phyloP scores from a whole-genome alignment of 2,888 invertebrate species.

The Drosophila koepferae region DNA sequence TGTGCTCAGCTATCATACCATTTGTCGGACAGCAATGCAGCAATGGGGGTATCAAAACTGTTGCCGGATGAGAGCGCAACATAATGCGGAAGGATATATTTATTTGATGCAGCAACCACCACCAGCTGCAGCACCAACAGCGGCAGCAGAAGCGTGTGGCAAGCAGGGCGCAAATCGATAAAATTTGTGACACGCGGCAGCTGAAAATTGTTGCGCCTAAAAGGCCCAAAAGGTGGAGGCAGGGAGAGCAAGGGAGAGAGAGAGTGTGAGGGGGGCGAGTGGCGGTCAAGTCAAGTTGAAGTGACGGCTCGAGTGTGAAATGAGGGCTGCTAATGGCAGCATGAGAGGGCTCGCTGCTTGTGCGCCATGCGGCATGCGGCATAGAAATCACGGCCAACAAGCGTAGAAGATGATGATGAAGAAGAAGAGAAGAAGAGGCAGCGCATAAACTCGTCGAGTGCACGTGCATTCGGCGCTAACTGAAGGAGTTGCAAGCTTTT shows the following conservation, averaged over 20 bases:
- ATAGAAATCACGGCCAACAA: constrained; percentile 66
- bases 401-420: neutral
- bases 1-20: neutral
- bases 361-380: constrained; percentile 31
- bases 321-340: constrained; percentile 76
- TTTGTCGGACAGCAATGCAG: neutral
- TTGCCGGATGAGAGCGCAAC: constrained; percentile 72
- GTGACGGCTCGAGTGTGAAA: constrained; percentile 69
- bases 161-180: constrained; percentile 59
- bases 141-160: constrained; percentile 9
- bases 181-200: constrained; percentile 79
- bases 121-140: constrained; percentile 37
- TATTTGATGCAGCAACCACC: constrained; percentile 69
- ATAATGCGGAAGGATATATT: constrained; percentile 81
- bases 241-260: neutral
- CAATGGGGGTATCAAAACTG: constrained; percentile 48
- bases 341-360: constrained; percentile 45
- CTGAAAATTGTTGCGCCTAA: constrained; percentile 77
- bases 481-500: constrained; percentile 6
- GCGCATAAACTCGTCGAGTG: constrained; percentile 21
- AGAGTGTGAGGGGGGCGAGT: neutral
- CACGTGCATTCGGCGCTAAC: constrained; percentile 47
- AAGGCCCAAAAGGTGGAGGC: neutral
- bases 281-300: constrained; percentile 73
- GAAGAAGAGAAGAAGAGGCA: neutral